Base-by-base conservation (phyloP, 2,113 vertebrate species). In the Aegithalos caudatus region DNA sequence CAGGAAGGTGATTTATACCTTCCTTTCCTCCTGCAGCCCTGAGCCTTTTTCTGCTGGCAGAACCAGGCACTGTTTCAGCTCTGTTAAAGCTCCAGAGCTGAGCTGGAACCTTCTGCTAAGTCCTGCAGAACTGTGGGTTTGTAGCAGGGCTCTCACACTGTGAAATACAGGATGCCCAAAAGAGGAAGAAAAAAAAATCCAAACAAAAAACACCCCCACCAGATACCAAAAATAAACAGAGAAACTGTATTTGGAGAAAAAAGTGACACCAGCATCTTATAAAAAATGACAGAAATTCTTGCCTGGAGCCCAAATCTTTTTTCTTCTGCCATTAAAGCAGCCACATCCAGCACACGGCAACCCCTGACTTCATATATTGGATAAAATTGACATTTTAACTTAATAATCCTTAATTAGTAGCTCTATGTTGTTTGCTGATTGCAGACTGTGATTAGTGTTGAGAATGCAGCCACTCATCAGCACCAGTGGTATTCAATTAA, bases 371-470 rank as follows among this genome's bases (percentile, higher is more conserved):
- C 53, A 58, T 70, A 29, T 9, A 31, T 73, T 25, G 72, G 57
- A 67, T 64, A 73, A 94, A 94, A 92, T 54, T 11, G 25, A 28
- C 50, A 19, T 61, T 51, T 85, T 72, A 53, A 87, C 88, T 65
- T 54, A 80, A 73, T 89, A 82, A 93, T 24, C 61, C 79, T 27
- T 76, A 80, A 76, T 91, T 86, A 90, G 87, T 48, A 82, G n/a
- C 42, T 82, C 6, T 47, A 10, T 31, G 54, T 54, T 89, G 42
- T 72, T 89, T 95, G 65, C 40, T 87, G 73, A 82, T 89, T 92
- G 66, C 62, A 88, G 78, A 1, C 90, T 66, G 58, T 47, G 35
- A 86, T 91, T 47, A 72, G 29, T 31, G 12, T 44, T 62, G 54
- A 81, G 51, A 85, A 67, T 65, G 70, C 27, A 71, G 69, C 72